Percentiles rank a stretch among this genome's conserved stretches.
These are phyloP conservation scores for Pyrgilauda ruficollis DNA, from an alignment of 2,113 vertebrate species.

Conservation along the genomic window DNA sequence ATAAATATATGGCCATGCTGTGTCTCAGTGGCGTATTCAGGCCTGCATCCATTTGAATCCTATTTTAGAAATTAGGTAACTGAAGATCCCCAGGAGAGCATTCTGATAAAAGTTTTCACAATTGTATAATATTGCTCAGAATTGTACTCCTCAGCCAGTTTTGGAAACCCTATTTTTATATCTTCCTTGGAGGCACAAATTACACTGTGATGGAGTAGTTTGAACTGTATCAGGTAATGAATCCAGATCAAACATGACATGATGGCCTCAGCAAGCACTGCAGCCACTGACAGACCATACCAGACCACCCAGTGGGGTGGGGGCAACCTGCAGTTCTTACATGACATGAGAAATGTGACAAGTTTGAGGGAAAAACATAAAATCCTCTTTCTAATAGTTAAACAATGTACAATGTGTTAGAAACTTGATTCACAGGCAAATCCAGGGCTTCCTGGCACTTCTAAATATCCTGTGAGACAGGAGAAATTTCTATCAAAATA, in stretches of 20 bases:
- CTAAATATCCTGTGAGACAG: not conserved
- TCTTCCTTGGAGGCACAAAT: not conserved
- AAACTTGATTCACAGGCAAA: not conserved
- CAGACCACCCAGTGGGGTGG: not conserved
- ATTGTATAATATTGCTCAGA: not conserved
- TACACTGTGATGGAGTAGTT: not conserved
- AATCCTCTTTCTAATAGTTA: not conserved
- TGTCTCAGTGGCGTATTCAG: not conserved
- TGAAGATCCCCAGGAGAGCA: not conserved
- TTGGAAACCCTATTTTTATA: slow-evolving; percentile 7
- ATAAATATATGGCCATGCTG: not conserved
- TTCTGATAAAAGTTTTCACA: not conserved
- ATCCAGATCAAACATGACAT: not conserved
- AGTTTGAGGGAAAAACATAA: not conserved
- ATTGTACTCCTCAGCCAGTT: not conserved
- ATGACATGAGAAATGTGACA: not conserved
- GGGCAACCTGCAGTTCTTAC: not conserved
- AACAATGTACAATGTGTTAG: not conserved
- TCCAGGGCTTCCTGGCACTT: not conserved
- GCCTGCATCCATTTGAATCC: not conserved
- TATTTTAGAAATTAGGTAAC: not conserved
- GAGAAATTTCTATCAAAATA: not conserved
- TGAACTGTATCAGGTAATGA: not conserved
- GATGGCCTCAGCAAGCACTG: not conserved
- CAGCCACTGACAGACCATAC: not conserved